phyloP scores from a whole-genome alignment of 2,888 invertebrate genomes.

The Agonopterix arenella region DNA sequence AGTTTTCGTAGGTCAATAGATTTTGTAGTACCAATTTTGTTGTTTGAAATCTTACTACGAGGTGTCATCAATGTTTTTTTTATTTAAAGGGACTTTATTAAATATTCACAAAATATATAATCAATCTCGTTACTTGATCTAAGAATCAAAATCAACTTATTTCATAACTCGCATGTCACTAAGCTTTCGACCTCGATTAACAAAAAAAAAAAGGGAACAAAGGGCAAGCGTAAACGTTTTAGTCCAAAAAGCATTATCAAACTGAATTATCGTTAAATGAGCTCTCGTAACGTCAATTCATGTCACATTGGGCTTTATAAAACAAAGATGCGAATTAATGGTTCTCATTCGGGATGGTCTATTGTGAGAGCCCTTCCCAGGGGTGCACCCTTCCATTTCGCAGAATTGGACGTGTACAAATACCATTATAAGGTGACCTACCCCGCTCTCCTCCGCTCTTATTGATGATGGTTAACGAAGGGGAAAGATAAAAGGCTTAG shows the following conservation, averaged over 20 bases:
- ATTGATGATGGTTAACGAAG: conserved; percentile 42
- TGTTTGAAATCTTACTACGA: too few species aligned
- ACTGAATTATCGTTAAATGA: conserved; percentile 60
- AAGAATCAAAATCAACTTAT: background rate
- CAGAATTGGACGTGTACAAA: conserved; percentile 64
- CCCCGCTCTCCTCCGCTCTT: conserved; percentile 37
- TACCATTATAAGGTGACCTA: conserved; percentile 49
- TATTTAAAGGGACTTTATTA: too few species aligned
- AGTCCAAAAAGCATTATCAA: conserved; percentile 34
- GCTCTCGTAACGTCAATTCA: conserved; percentile 60
- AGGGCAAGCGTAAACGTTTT: conserved; percentile 24
- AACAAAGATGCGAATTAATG: conserved; percentile 75
- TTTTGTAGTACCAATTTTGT: too few species aligned
- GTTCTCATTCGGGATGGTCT: conserved; percentile 67
- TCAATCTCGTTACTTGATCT: too few species aligned
- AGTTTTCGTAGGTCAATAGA: too few species aligned
- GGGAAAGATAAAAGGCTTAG: conserved; percentile 29
- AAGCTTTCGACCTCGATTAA: background rate
- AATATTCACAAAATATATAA: too few species aligned
- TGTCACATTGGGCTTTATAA: conserved; percentile 69
- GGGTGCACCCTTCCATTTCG: conserved; percentile 71
- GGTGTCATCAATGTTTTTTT: too few species aligned
- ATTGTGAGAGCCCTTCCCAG: conserved; percentile 65
- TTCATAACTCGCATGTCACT: background rate
- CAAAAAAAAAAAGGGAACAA: conserved; percentile 6